phyloP scores from a whole-genome alignment of 2,888 invertebrate genomes.

The Catocala nupta region DNA sequence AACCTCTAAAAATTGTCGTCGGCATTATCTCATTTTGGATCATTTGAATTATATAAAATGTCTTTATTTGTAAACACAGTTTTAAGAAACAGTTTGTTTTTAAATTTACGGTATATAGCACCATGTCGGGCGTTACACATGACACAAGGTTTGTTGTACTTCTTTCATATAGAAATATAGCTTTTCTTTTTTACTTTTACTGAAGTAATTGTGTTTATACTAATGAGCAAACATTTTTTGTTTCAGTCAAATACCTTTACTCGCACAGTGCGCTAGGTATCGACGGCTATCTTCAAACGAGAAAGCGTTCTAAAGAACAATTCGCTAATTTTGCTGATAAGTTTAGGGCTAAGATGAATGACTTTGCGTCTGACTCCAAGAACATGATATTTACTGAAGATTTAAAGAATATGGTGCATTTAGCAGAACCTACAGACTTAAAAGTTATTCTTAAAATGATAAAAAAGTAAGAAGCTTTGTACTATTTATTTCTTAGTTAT shows the following conservation, averaged over 20 bases:
- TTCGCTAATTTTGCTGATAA: constrained; percentile 88
- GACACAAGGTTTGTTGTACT: constrained; percentile 54
- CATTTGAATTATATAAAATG: constrained; percentile 49
- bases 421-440: constrained; percentile 89
- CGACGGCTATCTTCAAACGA: constrained; percentile 85
- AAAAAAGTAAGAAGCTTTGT: constrained; percentile 84
- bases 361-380: constrained; percentile 86
- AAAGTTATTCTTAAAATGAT: constrained; percentile 90
- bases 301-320: constrained; percentile 87
- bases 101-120: constrained; percentile 54
- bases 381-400: constrained; percentile 95
- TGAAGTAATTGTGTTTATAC: background rate
- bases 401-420: constrained; percentile 92
- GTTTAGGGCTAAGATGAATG: constrained; percentile 91
- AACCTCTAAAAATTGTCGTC: constrained; percentile 14
- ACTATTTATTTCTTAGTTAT: background rate
- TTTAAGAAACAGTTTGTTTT: constrained; percentile 49
- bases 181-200: constrained; percentile 1
- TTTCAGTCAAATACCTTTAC: constrained; percentile 82
- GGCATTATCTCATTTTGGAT: constrained; percentile 3
- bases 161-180: constrained; percentile 4
- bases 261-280: constrained; percentile 88
- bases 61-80: constrained; percentile 62
- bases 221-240: background rate
- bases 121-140: constrained; percentile 57